Base-by-base conservation (phyloP, 2,888 invertebrate genomes). In the Lottia gigantea region DNA sequence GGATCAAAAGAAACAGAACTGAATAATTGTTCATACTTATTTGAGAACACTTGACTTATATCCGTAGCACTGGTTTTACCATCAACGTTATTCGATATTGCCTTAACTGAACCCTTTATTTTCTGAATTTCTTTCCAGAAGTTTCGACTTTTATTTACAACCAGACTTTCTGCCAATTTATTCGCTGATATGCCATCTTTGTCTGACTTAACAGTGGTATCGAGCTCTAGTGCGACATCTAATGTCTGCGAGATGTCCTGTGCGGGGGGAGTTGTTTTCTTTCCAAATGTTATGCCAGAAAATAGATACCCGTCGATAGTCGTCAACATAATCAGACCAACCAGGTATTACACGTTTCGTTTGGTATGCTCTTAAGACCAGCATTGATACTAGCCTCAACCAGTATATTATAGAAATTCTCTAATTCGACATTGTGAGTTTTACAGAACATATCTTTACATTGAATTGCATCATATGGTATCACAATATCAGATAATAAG, bases 101-200 rank as follows among this genome's bases (percentile, higher is more conserved):
- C 15, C 49, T 49, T 49, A 49, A 16, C 19, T 49, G 49, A 49
- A 49, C 49, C 49, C 19, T 49, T 49, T 19, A 49, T 19, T 16
- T 49, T 49, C 49, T 49, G 49, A n/a, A 49, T 16, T 49, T 49
- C 49, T 49, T 49, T 49, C 49, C 49, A 49, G 19, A 49, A 49
- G 49, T 49, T 49, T 49, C 49, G 16, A n/a, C 19, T 49, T 19
- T 49, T 49, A 3, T 49, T 49, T 49, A 19, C 0, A 16, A 49
- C 49, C 16, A 49, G 49, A 49, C 12, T 49, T 49, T 49, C 49
- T 11, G 49, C 6, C 19, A 49, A n/a, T 49, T 49, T 49, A 19
- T 19, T 19, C 19, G 49, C 49, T 8, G 19, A 19, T 19, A n/a
- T 49, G 19, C 19, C 19, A 16, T 49, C 49, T 49, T 49, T n/a